Percentiles rank a stretch among this genome's conserved stretches.
Evolutionary conservation across 2,113 vertebrate species (phyloP).

Genomic region (Polyodon spathula): DNA sequence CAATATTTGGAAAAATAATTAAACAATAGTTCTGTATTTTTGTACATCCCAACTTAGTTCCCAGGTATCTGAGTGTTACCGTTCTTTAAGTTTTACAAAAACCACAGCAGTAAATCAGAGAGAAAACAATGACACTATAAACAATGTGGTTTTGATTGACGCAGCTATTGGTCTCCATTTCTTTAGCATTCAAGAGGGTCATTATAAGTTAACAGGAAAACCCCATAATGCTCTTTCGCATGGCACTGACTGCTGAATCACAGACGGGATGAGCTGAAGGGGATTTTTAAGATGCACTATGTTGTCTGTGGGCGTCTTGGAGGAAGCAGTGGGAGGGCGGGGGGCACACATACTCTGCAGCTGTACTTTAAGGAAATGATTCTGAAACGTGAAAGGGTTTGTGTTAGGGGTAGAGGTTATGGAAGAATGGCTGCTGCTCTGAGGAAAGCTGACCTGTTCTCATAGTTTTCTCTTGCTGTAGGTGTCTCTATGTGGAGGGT

Average conservation of each 20-base stretch:
- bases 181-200: not conserved
- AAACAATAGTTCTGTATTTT: no score
- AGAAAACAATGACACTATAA: not conserved
- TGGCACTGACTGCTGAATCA: slow-evolving; percentile 9
- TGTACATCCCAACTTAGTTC: not conserved
- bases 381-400: not conserved
- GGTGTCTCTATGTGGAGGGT: not conserved
- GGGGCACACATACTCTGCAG: not conserved
- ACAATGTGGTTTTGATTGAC: slow-evolving; percentile 8
- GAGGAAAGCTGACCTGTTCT: slow-evolving; percentile 5
- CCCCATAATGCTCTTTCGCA: not conserved
- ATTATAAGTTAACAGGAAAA: slow-evolving; percentile 5
- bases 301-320: slow-evolving; percentile 4
- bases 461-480: not conserved
- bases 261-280: not conserved
- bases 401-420: not conserved
- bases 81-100: slow-evolving; percentile 3
- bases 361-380: slow-evolving; percentile 7
- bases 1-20: no score
- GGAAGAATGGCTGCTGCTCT: not conserved
- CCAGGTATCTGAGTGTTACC: not conserved
- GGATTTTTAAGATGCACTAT: not conserved
- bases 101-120: slow-evolving; percentile 33
- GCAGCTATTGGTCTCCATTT: no score
- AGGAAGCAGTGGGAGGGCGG: slow-evolving; percentile 6